phyloP scores from a whole-genome alignment of 2,113 vertebrate species.

The Ciconia boyciana region DNA sequence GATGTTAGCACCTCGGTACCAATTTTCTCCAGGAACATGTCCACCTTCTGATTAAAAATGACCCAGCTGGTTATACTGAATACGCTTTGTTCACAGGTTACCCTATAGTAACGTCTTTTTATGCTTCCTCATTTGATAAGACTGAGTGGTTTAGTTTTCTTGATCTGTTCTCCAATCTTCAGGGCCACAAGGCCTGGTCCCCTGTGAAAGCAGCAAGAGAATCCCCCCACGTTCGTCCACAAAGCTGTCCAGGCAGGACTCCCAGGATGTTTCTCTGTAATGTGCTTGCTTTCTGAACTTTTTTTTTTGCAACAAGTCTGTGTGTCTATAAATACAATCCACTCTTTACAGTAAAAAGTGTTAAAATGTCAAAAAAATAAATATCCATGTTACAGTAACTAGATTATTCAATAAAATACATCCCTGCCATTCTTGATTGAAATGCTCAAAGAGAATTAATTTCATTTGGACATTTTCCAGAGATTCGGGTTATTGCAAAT shows the following conservation, averaged over 20 bases:
- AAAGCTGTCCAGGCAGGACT: constrained; percentile 54
- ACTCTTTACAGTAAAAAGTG: constrained; percentile 84
- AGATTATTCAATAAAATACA: constrained; percentile 91
- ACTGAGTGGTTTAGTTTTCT: constrained; percentile 44
- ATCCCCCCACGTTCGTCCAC: not conserved
- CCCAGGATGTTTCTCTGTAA: constrained; percentile 52
- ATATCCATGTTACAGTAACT: constrained; percentile 91
- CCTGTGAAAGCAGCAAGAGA: constrained; percentile 69
- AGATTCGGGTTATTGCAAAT: constrained; percentile 84
- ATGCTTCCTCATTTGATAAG: constrained; percentile 33
- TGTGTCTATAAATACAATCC: constrained; percentile 75
- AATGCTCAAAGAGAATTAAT: constrained; percentile 80
- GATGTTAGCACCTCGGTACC: constrained; percentile 50
- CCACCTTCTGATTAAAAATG: constrained; percentile 56
- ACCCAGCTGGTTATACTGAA: constrained; percentile 52
- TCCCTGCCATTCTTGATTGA: constrained; percentile 95
- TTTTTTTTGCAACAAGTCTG: constrained; percentile 72
- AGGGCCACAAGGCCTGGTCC: constrained; percentile 69
- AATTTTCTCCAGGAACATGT: constrained; percentile 56
- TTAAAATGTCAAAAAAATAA: constrained; percentile 91
- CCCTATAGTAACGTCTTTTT: constrained; percentile 36
- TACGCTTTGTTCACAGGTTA: constrained; percentile 51
- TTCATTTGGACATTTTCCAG: constrained; percentile 77
- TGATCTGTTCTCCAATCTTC: constrained; percentile 58
- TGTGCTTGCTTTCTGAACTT: constrained; percentile 55